These are phyloP conservation scores for Zygaena filipendulae DNA, from an alignment of 2,888 invertebrate species.

Conservation along the genomic window DNA sequence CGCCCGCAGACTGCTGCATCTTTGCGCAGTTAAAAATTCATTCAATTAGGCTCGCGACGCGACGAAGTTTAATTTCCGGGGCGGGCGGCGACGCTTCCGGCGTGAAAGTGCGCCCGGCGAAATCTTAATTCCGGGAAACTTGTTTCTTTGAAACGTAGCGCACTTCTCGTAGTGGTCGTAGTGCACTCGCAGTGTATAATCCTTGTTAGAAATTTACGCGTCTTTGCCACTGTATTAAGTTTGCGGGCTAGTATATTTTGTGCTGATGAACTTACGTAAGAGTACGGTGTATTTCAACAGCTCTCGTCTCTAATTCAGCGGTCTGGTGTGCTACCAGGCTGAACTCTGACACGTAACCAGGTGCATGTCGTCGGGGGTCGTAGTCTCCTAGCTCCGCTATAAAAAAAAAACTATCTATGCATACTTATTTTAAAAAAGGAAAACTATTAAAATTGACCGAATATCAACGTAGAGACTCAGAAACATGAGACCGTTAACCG, in stretches of 20 bases:
- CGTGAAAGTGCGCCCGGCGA: conserved; percentile 41
- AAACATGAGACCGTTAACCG: too few relatives aligned
- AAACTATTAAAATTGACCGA: too few relatives aligned
- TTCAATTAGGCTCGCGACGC: conserved; percentile 56
- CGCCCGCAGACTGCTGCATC: conserved; percentile 45
- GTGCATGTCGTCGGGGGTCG: conserved; percentile 86
- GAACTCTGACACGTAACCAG: conserved; percentile 95
- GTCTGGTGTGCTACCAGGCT: conserved; percentile 93
- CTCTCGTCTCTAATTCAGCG: conserved; percentile 86
- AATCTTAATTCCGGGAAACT: conserved; percentile 43
- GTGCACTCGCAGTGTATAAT: too few relatives aligned
- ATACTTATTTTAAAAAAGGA: conserved; percentile 1
- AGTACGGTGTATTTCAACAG: conserved; percentile 89
- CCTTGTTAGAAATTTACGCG: too few relatives aligned
- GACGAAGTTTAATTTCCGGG: conserved; percentile 55
- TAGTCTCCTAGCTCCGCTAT: conserved; percentile 96
- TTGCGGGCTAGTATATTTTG: too few relatives aligned
- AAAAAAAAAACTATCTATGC: conserved; percentile 9
- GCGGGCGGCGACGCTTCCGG: conserved; percentile 33
- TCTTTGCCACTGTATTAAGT: too few relatives aligned
- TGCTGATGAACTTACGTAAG: conserved; percentile 78
- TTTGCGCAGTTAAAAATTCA: conserved; percentile 61
- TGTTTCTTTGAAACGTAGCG: too few relatives aligned
- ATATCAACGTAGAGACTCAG: too few relatives aligned
- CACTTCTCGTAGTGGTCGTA: too few relatives aligned